These are phyloP conservation scores for Drosophila sucinea DNA, from an alignment of 1,140 invertebrate species.

Conservation along the genomic window DNA sequence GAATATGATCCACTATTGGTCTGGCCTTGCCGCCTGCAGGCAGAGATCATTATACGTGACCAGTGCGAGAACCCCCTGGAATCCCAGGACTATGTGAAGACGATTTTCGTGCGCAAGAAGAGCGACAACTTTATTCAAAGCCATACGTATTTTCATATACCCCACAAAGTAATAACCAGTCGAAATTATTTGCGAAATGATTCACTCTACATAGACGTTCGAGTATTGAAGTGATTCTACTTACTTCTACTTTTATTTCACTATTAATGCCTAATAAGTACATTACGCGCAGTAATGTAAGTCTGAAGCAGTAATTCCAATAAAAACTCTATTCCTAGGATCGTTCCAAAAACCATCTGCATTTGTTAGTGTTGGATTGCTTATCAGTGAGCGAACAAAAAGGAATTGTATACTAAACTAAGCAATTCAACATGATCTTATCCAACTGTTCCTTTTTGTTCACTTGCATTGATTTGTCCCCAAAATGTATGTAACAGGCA, in stretches of 20 bases:
- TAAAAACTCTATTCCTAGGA: too few relatives aligned
- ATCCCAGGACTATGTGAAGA: constrained; percentile 84
- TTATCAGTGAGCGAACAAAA: too few relatives aligned
- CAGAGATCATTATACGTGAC: constrained; percentile 86
- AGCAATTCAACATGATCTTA: too few relatives aligned
- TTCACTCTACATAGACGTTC: constrained; percentile 87
- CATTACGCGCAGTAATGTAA: too few relatives aligned
- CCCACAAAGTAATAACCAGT: constrained; percentile 87
- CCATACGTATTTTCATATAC: constrained; percentile 89
- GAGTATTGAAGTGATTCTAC: constrained; percentile 73
- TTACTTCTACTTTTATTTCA: not conserved
- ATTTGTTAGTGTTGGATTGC: too few relatives aligned
- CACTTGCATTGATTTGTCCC: too few relatives aligned
- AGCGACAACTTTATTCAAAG: constrained; percentile 85
- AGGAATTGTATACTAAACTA: too few relatives aligned
- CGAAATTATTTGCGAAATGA: constrained; percentile 87
- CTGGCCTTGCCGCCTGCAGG: constrained; percentile 88
- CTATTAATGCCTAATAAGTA: too few relatives aligned
- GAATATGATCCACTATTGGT: constrained; percentile 88
- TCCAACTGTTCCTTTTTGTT: too few relatives aligned
- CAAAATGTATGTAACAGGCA: too few relatives aligned
- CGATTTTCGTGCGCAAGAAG: constrained; percentile 83
- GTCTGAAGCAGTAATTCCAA: too few relatives aligned
- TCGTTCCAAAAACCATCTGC: too few relatives aligned
- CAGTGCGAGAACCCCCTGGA: constrained; percentile 84